Evolutionary conservation across 2,113 vertebrate species (phyloP).

Genomic region (Perccottus glenii): DNA sequence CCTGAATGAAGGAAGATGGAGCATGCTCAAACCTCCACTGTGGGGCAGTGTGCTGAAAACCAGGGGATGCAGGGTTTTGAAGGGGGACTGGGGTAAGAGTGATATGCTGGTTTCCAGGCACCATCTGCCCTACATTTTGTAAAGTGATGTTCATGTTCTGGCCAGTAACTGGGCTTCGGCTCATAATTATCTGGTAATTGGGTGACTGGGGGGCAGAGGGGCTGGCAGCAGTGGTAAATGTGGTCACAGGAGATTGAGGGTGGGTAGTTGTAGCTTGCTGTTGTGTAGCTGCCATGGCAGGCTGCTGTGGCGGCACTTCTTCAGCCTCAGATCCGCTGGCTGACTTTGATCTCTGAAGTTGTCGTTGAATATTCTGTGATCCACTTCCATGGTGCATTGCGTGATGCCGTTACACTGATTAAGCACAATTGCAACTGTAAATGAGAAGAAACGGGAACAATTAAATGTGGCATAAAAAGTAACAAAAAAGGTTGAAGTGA

Average conservation of each 20-base stretch:
- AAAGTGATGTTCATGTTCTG: slow-evolving; percentile 93
- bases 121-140: slow-evolving; percentile 88
- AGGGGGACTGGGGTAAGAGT: slow-evolving; percentile 86
- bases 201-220: slow-evolving; percentile 91
- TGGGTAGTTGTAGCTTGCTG: slow-evolving; percentile 78
- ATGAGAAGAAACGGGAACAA: slow-evolving; percentile 18
- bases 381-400: slow-evolving; percentile 99
- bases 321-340: slow-evolving; percentile 89
- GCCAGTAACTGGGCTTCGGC: slow-evolving; percentile 87
- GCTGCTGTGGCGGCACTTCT: slow-evolving; percentile 83
- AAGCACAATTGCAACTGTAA: slow-evolving; percentile 54
- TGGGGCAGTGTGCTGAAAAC: slow-evolving; percentile 88
- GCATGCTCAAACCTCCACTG: slow-evolving; percentile 88
- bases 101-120: slow-evolving; percentile 88
- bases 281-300: slow-evolving; percentile 74
- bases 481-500: no score
- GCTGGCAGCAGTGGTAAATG: slow-evolving; percentile 87
- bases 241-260: slow-evolving; percentile 89
- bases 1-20: slow-evolving; percentile 89
- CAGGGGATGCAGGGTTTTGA: slow-evolving; percentile 85
- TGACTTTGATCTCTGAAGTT: slow-evolving; percentile 90
- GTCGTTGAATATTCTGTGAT: slow-evolving; percentile 91
- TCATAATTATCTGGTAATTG: slow-evolving; percentile 93
- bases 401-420: slow-evolving; percentile 71
- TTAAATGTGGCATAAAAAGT: background rate